Base-by-base conservation (phyloP, 2,888 invertebrate species). In the Latrodectus elegans region DNA sequence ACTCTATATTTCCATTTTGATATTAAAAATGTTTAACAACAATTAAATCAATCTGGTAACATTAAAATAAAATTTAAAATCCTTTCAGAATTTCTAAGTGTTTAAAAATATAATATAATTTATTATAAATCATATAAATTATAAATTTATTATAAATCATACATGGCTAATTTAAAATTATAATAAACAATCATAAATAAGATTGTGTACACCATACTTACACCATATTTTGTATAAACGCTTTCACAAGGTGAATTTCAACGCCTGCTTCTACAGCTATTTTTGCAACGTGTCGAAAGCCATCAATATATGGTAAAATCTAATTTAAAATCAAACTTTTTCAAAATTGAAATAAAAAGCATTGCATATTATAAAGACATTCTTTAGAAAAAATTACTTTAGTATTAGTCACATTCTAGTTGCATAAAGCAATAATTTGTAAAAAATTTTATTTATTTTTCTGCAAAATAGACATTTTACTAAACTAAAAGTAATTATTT, bases 191-290 rank as follows among this genome's bases (percentile, higher is more conserved):
- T 38, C 38, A 38, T 38, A 22, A 22, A 22, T 15, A 52, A 17
- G 53, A 73, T 49, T 51, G 51, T 52, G 11, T 51, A 51, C 12
- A 51, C 11, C 6, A 11, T 26, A 91, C 93, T 92, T 95, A 97
- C 90, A 96, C 95, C 89, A 98, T 93, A 93, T 98, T 98, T 92
- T 97, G 97, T 84, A 98, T 95, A 92, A 97, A 97, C 0, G 97
- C 96, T 92, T 98, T 98, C 0, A 98, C 98, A 55, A 98, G 94
- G 92, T 97, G 96, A 90, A 96, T 96, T 92, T 98, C 98, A 0
- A 99, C 97, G 91, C 97, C 97, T 0, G 97, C 96, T 91, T 97
- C 95, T 0, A 95, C 94, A 0, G 98, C 96, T 89, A 99, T 97
- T 91, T 96, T 95, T 0, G 96, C 95, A 8, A 98, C 95, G 92